These are phyloP conservation scores for Contarinia nasturtii DNA, from an alignment of 1,140 invertebrate species.

Conservation along the genomic window DNA sequence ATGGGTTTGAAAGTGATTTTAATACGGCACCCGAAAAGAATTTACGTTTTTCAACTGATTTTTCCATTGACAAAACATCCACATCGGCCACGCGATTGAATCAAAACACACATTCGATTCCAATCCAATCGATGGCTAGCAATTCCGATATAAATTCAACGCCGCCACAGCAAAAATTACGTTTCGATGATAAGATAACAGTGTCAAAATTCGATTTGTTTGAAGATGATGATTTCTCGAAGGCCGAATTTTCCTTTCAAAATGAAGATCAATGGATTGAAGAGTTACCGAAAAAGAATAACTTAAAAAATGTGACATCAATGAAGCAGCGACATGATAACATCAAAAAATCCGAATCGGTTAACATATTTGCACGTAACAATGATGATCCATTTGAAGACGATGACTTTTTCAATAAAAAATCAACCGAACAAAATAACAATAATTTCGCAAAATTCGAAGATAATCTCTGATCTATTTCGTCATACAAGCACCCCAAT, in stretches of 20 bases:
- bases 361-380: slow-evolving; percentile 63
- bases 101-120: background rate
- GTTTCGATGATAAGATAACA: slow-evolving; percentile 23
- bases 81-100: slow-evolving; percentile 29
- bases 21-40: slow-evolving; percentile 12
- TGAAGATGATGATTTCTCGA: slow-evolving; percentile 22
- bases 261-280: slow-evolving; percentile 14
- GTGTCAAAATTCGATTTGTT: slow-evolving; percentile 23
- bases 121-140: slow-evolving; percentile 1
- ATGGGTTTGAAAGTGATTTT: slow-evolving; percentile 24
- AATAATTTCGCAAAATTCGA: slow-evolving; percentile 24
- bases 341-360: slow-evolving; percentile 67
- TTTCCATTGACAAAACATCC: slow-evolving; percentile 27
- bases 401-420: slow-evolving; percentile 56
- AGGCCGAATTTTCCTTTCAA: slow-evolving; percentile 21
- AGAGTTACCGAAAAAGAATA: slow-evolving; percentile 1
- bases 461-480: slow-evolving; percentile 7
- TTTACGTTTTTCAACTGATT: slow-evolving; percentile 34
- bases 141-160: slow-evolving; percentile 3
- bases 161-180: slow-evolving; percentile 15
- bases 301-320: slow-evolving; percentile 5
- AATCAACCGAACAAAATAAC: slow-evolving; percentile 1
- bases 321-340: slow-evolving; percentile 25
- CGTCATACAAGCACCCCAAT: background rate
- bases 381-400: slow-evolving; percentile 69